Conservation (phyloP, 2,888 invertebrate species). For the Ceriagrion tenellum region DNA sequence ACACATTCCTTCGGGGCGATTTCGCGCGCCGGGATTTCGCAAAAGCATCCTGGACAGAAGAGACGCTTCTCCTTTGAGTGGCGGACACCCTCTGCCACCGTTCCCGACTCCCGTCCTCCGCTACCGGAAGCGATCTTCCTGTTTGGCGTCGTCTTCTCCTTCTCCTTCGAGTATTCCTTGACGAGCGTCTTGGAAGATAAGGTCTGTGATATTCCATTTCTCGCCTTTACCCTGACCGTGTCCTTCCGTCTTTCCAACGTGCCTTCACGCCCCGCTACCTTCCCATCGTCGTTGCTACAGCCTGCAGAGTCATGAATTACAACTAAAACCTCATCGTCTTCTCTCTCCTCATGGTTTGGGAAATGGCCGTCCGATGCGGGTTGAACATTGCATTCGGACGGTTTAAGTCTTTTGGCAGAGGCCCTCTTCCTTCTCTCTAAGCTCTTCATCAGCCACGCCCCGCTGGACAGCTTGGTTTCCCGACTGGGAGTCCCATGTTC, state of each 20-base stretch:
- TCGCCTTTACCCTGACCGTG: neutral
- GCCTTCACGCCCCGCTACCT: neutral
- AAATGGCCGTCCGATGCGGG: neutral
- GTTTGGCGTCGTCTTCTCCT: conserved; percentile 34
- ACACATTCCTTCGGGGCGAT: conserved; percentile 52
- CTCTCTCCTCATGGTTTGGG: neutral
- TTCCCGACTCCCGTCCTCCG: neutral
- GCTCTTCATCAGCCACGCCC: neutral
- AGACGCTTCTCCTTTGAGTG: neutral
- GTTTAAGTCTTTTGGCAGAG: neutral
- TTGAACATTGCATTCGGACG: neutral
- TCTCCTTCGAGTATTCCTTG: conserved; percentile 10
- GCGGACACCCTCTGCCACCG: neutral
- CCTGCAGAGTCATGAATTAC: neutral
- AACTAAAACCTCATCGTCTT: conserved; percentile 2
- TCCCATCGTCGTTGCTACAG: neutral
- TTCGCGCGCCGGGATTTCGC: neutral
- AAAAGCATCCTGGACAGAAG: conserved; percentile 22
- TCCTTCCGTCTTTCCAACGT: neutral
- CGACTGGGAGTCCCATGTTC: conserved; percentile 3
- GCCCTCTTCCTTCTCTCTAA: conserved; percentile 26
- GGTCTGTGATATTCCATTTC: neutral
- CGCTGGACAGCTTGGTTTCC: neutral
- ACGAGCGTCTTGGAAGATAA: neutral
- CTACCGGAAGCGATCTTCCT: neutral